These are phyloP conservation scores for Sphecodes monilicornis DNA, from an alignment of 2,888 invertebrate genomes.

Conservation along the genomic window DNA sequence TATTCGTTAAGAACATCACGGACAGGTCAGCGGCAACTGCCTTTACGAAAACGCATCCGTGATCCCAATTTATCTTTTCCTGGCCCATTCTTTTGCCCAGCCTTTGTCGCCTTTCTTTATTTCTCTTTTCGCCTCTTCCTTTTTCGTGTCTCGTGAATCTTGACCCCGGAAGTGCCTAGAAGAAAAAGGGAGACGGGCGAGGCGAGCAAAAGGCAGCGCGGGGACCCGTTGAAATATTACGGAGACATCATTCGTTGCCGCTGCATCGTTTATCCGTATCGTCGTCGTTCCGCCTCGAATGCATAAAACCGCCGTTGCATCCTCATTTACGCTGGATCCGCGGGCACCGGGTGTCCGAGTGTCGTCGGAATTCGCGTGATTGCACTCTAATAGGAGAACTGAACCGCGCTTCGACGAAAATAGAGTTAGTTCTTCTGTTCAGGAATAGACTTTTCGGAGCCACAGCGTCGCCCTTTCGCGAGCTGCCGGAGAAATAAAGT, in stretches of 20 bases:
- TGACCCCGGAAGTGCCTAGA: conserved; percentile 69
- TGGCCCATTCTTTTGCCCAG: conserved; percentile 49
- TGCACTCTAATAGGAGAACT: conserved; percentile 70
- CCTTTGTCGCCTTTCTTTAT: conserved; percentile 68
- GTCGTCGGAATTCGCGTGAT: conserved; percentile 54
- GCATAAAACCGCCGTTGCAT: conserved; percentile 69
- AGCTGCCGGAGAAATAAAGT: conserved; percentile 52
- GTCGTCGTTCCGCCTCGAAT: conserved; percentile 51
- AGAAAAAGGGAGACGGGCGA: conserved; percentile 26
- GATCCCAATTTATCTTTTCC: conserved; percentile 68
- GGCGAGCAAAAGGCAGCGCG: conserved; percentile 34
- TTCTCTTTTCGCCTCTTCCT: conserved; percentile 43
- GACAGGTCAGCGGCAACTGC: conserved; percentile 34
- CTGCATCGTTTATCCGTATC: conserved; percentile 71
- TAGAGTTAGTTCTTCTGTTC: conserved; percentile 40
- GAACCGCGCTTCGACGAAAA: conserved; percentile 36
- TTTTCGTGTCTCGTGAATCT: conserved; percentile 70
- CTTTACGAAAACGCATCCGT: conserved; percentile 57
- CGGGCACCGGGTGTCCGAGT: conserved; percentile 7
- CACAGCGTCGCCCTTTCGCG: conserved; percentile 50
- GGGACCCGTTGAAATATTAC: conserved; percentile 74
- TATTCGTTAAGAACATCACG: conserved; percentile 48
- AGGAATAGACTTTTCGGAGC: conserved; percentile 14
- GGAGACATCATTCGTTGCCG: conserved; percentile 73
- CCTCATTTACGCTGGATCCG: conserved; percentile 52